These are phyloP conservation scores for Malthinus seriepunctatus DNA, from an alignment of 2,888 invertebrate genomes.

Conservation along the genomic window DNA sequence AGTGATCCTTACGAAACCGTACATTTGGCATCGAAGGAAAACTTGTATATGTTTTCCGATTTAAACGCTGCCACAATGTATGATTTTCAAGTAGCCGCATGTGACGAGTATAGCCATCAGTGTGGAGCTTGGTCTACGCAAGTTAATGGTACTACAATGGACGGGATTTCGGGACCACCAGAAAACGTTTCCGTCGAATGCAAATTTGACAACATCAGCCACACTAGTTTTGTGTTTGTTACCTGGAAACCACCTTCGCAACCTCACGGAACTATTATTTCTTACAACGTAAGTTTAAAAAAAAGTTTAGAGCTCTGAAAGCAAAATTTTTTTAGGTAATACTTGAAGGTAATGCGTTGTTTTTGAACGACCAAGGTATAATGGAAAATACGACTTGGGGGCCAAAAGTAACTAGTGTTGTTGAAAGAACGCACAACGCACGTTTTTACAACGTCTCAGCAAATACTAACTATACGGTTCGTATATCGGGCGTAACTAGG, in stretches of 20 bases:
- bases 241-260: conserved; percentile 74
- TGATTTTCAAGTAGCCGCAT: conserved; percentile 78
- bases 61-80: conserved; percentile 80
- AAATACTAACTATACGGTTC: conserved; percentile 83
- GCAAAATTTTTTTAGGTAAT: conserved; percentile 51
- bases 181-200: conserved; percentile 70
- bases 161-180: conserved; percentile 78
- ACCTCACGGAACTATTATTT: conserved; percentile 78
- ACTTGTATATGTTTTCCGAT: conserved; percentile 78
- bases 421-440: conserved; percentile 56
- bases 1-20: conserved; percentile 61
- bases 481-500: conserved; percentile 76
- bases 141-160: conserved; percentile 81
- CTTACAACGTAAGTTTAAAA: conserved; percentile 67
- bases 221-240: conserved; percentile 66
- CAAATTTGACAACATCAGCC: conserved; percentile 63
- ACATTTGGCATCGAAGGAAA: conserved; percentile 66
- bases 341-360: conserved; percentile 61
- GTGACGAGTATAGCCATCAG: conserved; percentile 73
- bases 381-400: conserved; percentile 60
- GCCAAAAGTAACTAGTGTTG: conserved; percentile 63
- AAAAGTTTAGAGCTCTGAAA: no score
- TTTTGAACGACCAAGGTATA: conserved; percentile 58
- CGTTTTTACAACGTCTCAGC: conserved; percentile 73
- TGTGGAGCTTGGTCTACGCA: conserved; percentile 80